Conservation (phyloP, 2,888 invertebrate genomes). For the Taphrorychus bicolor region DNA sequence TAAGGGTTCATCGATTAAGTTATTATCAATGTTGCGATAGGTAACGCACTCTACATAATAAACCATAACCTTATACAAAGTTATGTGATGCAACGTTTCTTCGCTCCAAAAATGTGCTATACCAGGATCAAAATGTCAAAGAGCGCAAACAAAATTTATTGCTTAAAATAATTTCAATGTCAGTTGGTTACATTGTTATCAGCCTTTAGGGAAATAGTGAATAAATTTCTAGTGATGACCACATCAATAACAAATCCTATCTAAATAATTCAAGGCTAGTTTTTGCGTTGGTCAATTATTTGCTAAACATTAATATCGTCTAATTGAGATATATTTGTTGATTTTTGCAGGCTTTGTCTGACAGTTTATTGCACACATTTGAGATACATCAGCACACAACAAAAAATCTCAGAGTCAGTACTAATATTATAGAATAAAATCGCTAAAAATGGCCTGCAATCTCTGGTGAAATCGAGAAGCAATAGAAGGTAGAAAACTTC, state of each 20-base stretch:
- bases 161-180: not conserved
- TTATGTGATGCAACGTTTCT: not conserved
- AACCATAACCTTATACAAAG: constrained; percentile 35
- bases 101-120: not conserved
- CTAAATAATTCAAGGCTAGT: not conserved
- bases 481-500: no score
- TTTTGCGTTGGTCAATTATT: not conserved
- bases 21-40: not conserved
- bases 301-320: not conserved
- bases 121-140: not conserved
- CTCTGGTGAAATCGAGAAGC: no score
- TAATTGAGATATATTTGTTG: not conserved
- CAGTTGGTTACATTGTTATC: not conserved
- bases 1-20: not conserved
- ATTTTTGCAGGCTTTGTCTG: not conserved
- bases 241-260: not conserved
- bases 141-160: not conserved
- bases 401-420: no score
- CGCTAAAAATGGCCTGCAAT: no score
- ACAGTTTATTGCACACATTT: not conserved
- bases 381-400: no score
- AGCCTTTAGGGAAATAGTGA: not conserved
- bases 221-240: not conserved
- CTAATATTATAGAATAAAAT: no score
- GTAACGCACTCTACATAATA: not conserved